A percentile compares a stretch with the other conserved stretches of the same genome.
phyloP scores from a whole-genome alignment of 2,113 vertebrate genomes.

The Diadophis punctatus region DNA sequence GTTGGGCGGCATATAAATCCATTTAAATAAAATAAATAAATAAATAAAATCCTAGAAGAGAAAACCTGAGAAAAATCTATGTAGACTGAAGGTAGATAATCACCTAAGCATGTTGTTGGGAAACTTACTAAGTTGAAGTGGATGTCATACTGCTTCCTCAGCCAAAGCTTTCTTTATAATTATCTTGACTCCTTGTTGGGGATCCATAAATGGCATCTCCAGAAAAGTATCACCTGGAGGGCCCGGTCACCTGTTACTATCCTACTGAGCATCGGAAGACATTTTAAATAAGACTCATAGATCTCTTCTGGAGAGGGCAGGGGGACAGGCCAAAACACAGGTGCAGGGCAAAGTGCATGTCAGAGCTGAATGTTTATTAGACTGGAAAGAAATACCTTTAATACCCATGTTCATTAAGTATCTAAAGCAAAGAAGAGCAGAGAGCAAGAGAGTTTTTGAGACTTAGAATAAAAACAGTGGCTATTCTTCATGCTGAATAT shows the following conservation, averaged over 20 bases:
- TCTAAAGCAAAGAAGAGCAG: not conserved
- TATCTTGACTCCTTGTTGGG: constrained; percentile 8
- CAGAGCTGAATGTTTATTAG: not conserved
- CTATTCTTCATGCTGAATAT: not conserved
- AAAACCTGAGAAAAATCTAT: constrained; percentile 10
- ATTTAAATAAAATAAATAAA: no score
- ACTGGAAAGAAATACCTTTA: not conserved
- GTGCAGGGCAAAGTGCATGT: not conserved
- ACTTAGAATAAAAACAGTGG: not conserved
- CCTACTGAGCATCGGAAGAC: not conserved
- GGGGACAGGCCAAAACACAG: not conserved
- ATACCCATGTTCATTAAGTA: not conserved
- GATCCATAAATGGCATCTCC: not conserved
- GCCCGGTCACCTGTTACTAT: not conserved
- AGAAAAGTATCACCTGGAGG: not conserved
- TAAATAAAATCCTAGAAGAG: not conserved
- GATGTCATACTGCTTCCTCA: not conserved
- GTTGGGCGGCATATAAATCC: no score
- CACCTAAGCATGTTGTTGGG: not conserved
- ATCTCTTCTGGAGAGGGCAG: not conserved
- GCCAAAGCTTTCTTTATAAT: not conserved
- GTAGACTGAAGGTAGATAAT: not conserved
- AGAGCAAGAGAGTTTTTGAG: not conserved
- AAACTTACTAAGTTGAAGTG: not conserved
- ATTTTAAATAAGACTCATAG: not conserved